Evolutionary conservation across 2,888 invertebrate genomes (phyloP).

Genomic region (Ormyrus thymus): DNA sequence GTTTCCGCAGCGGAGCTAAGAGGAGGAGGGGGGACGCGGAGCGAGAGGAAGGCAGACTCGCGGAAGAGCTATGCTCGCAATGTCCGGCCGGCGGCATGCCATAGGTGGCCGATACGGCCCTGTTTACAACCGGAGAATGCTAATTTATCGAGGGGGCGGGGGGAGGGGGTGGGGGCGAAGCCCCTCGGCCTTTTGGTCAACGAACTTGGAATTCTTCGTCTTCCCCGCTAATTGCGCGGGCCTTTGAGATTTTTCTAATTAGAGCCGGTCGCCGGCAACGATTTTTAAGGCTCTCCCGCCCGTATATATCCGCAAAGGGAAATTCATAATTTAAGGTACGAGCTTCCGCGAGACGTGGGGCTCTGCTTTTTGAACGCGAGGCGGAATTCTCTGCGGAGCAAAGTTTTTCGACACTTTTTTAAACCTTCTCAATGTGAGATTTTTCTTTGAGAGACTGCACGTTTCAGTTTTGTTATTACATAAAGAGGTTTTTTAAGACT

Average conservation of each 20-base stretch:
- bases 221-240: conserved; percentile 19
- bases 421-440: too few species aligned
- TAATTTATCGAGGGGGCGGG: conserved; percentile 68
- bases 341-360: too few species aligned
- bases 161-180: not conserved
- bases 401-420: too few species aligned
- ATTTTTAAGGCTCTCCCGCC: too few species aligned
- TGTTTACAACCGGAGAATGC: conserved; percentile 74
- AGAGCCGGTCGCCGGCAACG: not conserved
- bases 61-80: conserved; percentile 74
- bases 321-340: too few species aligned
- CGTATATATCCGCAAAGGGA: too few species aligned
- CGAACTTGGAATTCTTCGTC: conserved; percentile 48
- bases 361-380: too few species aligned
- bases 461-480: too few species aligned
- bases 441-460: too few species aligned
- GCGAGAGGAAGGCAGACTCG: conserved; percentile 64
- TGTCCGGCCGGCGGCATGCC: conserved; percentile 73
- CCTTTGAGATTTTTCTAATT: conserved; percentile 25
- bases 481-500: too few species aligned
- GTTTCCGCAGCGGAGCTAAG: conserved; percentile 64
- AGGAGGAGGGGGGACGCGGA: not conserved
- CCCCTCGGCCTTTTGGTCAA: conserved; percentile 43
- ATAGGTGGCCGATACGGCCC: conserved; percentile 66
- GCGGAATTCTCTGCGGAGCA: too few species aligned